A percentile compares a stretch with the other conserved stretches of the same genome.
These are phyloP conservation scores for Epinotia ramella DNA, from an alignment of 2,888 invertebrate species.

Conservation along the genomic window DNA sequence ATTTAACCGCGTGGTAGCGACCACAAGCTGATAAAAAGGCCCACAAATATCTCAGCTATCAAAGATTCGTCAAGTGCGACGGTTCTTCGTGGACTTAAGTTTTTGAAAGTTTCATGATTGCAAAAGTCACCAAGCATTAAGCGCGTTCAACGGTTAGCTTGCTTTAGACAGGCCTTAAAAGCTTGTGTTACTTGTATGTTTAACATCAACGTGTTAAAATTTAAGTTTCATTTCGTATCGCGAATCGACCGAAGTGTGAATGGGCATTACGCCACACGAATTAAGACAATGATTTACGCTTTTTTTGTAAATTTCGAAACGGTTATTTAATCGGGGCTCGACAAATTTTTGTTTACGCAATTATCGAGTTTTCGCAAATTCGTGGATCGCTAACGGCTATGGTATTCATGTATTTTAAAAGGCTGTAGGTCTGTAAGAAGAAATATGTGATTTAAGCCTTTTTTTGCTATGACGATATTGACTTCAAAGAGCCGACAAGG, in stretches of 20 bases:
- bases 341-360: constrained; percentile 66
- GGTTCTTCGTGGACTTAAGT: not conserved
- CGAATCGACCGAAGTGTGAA: constrained; percentile 11
- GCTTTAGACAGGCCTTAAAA: not conserved
- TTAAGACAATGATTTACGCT: constrained; percentile 52
- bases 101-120: not conserved
- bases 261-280: constrained; percentile 41
- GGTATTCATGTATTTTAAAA: constrained; percentile 50
- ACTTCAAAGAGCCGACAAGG: constrained; percentile 77
- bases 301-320: constrained; percentile 53
- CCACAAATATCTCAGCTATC: not conserved
- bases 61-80: no score
- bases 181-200: not conserved
- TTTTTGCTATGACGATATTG: constrained; percentile 27
- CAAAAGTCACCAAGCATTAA: not conserved
- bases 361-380: constrained; percentile 68
- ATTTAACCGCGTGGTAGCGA: no score
- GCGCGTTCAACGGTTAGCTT: not conserved
- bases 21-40: not conserved
- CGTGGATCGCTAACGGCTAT: constrained; percentile 72
- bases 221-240: constrained; percentile 12
- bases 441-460: not conserved
- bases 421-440: constrained; percentile 51
- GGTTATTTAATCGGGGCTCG: constrained; percentile 53
- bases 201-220: constrained; percentile 24